A percentile compares a stretch with the other conserved stretches of the same genome.
phyloP scores from a whole-genome alignment of 2,797 vertebrate genomes.

The Centropyge bicolor region DNA sequence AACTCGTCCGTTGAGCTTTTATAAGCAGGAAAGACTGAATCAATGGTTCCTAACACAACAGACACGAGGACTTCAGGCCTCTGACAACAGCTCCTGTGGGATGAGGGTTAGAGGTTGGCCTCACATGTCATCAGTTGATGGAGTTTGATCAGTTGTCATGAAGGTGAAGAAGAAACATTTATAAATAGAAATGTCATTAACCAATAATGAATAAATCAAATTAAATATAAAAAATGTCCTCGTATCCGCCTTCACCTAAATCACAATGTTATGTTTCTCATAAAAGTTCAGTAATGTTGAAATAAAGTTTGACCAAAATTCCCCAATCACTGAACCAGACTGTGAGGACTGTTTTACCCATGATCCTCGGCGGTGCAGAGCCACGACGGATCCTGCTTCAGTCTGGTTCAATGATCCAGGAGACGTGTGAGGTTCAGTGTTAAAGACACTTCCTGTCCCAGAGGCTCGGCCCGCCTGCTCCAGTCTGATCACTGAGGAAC shows the following conservation, averaged over 20 bases:
- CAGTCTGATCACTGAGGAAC: neutral
- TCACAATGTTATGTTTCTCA: neutral
- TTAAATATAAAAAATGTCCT: neutral
- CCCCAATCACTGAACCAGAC: constrained; percentile 13
- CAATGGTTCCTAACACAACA: constrained; percentile 6
- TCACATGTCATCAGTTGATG: neutral
- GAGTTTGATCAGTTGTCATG: neutral
- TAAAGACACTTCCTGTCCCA: constrained; percentile 45
- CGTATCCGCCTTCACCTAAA: neutral
- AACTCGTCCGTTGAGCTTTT: too few relatives aligned
- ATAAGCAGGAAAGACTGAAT: neutral
- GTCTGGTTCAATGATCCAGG: constrained; percentile 1
- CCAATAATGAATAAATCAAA: neutral
- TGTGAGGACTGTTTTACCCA: constrained; percentile 19
- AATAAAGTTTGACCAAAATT: constrained; percentile 2
- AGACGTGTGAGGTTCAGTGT: neutral
- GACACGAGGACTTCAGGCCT: neutral
- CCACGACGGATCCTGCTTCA: neutral
- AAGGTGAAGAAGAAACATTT: neutral
- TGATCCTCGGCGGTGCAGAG: constrained; percentile 5
- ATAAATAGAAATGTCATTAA: neutral
- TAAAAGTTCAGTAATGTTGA: neutral
- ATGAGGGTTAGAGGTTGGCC: neutral
- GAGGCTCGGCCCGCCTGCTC: constrained; percentile 44
- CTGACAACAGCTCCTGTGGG: too few relatives aligned